phyloP scores from a whole-genome alignment of 1,140 invertebrate genomes.

The Drosophila watanabei region DNA sequence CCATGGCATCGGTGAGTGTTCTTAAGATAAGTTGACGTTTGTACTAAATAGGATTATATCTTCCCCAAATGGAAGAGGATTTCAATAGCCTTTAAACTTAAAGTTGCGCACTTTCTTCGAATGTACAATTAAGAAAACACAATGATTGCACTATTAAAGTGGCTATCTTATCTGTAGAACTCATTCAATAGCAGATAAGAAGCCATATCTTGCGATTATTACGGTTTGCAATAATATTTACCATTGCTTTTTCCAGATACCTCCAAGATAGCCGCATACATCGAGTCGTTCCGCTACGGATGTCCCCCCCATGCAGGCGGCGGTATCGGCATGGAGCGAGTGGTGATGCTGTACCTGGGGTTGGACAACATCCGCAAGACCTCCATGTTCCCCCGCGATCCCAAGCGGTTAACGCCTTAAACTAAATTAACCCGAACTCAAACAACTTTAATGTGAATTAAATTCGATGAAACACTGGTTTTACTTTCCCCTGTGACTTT shows the following conservation, averaged over 20 bases:
- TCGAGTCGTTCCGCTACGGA: conserved; percentile 98
- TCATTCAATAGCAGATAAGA: conserved; percentile 4
- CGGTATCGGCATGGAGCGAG: conserved; percentile 98
- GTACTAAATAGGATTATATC: too few relatives aligned
- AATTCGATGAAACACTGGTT: conserved; percentile 61
- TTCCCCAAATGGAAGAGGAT: neutral
- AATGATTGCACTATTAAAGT: too few relatives aligned
- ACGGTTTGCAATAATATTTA: conserved; percentile 1
- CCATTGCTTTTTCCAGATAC: conserved; percentile 88
- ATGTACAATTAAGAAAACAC: neutral
- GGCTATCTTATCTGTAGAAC: neutral
- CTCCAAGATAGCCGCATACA: conserved; percentile 97
- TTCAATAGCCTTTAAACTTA: neutral
- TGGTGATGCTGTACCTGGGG: conserved; percentile 99
- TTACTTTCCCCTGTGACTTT: conserved; percentile 63
- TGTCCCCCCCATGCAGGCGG: conserved; percentile 99
- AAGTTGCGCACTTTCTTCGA: neutral
- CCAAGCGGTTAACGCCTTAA: conserved; percentile 98
- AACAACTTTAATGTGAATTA: conserved; percentile 59
- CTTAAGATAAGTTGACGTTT: neutral
- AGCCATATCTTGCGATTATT: neutral
- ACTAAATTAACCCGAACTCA: conserved; percentile 1
- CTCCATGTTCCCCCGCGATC: conserved; percentile 99
- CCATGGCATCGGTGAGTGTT: conserved; percentile 93
- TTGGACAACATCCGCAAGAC: conserved; percentile 99